These are phyloP conservation scores for Ferdinandea cuprea DNA, from an alignment of 2,888 invertebrate genomes.

Conservation along the genomic window DNA sequence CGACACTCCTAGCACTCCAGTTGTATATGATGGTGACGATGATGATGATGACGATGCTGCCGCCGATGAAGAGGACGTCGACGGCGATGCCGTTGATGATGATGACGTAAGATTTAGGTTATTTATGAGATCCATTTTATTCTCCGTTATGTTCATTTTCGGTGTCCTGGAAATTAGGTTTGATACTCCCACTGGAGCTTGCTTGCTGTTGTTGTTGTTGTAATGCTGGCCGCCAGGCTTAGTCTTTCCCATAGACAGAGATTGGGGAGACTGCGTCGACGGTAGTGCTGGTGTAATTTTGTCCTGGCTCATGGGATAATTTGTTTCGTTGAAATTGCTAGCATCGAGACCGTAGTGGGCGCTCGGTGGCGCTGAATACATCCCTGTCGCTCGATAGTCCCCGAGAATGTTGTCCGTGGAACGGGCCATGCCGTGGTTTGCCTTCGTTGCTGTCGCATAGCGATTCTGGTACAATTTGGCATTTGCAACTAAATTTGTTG, in stretches of 20 bases:
- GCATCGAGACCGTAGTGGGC: conserved; percentile 80
- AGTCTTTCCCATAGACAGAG: conserved; percentile 64
- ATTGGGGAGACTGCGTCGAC: conserved; percentile 42
- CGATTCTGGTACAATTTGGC: conserved; percentile 83
- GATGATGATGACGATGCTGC: conserved; percentile 59
- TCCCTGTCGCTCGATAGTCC: conserved; percentile 81
- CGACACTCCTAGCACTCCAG: conserved; percentile 45
- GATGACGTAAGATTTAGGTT: conserved; percentile 78
- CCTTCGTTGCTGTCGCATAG: conserved; percentile 77
- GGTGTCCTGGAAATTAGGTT: conserved; percentile 71
- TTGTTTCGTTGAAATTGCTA: conserved; percentile 76
- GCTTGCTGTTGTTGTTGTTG: conserved; percentile 64
- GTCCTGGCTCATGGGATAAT: conserved; percentile 76
- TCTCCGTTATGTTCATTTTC: conserved; percentile 83
- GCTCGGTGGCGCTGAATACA: conserved; percentile 83
- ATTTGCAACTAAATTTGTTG: conserved; percentile 83
- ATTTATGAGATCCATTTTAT: conserved; percentile 81
- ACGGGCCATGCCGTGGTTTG: conserved; percentile 64
- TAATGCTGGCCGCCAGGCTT: conserved; percentile 76
- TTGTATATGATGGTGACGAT: conserved; percentile 57
- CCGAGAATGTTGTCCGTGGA: conserved; percentile 73
- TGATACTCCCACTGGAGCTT: conserved; percentile 52
- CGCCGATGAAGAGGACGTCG: conserved; percentile 63
- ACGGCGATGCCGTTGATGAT: conserved; percentile 75
- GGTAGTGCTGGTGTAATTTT: conserved; percentile 63